phyloP scores from a whole-genome alignment of 2,797 vertebrate species.

The Xyrichtys novacula region DNA sequence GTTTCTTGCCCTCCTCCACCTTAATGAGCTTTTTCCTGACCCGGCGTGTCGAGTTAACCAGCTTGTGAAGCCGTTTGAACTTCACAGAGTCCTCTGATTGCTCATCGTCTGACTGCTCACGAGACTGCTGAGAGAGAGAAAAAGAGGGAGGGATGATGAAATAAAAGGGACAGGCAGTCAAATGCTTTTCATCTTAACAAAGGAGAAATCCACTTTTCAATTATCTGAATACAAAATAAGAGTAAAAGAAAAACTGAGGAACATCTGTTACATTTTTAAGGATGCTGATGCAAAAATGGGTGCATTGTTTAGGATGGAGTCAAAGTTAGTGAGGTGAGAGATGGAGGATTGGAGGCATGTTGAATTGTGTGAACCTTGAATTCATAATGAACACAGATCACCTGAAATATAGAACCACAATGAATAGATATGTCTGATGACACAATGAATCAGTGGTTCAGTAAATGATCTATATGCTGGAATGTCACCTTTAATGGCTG shows the following conservation, averaged over 20 bases:
- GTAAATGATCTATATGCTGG: constrained; percentile 3
- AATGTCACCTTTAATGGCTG: constrained; percentile 10
- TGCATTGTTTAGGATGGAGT: constrained; percentile 60
- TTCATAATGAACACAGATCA: constrained; percentile 12
- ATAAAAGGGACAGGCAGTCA: constrained; percentile 15
- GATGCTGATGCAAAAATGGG: constrained; percentile 36
- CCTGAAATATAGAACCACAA: constrained; percentile 20
- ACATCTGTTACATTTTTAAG: background rate
- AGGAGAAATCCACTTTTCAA: background rate
- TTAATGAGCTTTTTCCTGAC: constrained; percentile 97
- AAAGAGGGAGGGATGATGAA: constrained; percentile 26
- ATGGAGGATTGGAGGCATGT: constrained; percentile 34
- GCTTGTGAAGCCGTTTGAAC: constrained; percentile 97
- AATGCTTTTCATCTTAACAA: background rate
- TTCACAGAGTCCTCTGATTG: constrained; percentile 97
- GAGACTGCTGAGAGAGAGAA: constrained; percentile 85
- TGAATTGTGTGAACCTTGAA: constrained; percentile 39
- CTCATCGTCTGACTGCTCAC: constrained; percentile 98
- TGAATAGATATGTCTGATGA: background rate
- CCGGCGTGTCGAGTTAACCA: constrained; percentile 97
- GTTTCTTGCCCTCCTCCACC: constrained; percentile 96
- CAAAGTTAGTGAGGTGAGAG: constrained; percentile 80
- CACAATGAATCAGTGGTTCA: constrained; percentile 21
- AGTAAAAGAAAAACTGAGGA: background rate
- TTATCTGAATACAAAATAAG: background rate